Evolutionary conservation across 1,140 invertebrate species (phyloP), one percentile per base, ranked within the genome.

Genomic region (Metaphire vulgaris): DNA sequence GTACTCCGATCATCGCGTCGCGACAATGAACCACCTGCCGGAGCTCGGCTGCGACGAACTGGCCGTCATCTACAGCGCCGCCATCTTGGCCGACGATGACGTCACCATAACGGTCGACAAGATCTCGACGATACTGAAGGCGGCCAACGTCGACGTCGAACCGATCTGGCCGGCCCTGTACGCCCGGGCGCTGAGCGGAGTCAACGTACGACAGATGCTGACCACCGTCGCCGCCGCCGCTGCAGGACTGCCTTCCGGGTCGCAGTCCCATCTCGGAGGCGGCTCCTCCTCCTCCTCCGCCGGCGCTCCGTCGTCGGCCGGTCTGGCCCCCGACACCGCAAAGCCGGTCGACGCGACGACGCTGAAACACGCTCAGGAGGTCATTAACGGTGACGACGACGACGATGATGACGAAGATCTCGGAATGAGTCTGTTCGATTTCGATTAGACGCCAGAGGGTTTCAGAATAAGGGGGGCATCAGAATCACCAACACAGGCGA

Each of bases 41-140:
- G 41, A 56, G 41, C 41, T 56, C 6, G 21, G 41, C 41, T 6
- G 6, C 41, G 41, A 56, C 41, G 41, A 56, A 56, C 41, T 56
- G 41, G 41, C 41, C 41, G 41, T 56, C 41, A 56, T 56, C 41
- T 56, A 56, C 69, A 29, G 1, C 84, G 83, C 75, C 66, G 83
- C 28, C 83, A 69, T 75, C 31, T 21, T 75, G 66, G 28, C 68
- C 21, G 69, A 79, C 74, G 21, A 77, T 75, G 14, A 77, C 12
- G 31, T 32, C 41, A 2, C 30, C 2, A 78, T 77, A n/a, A 26
- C 26, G 15, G 31, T 21, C 29, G 26, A 32, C 29, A 69, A 77
- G 64, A 69, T 26, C 26, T 16, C 34, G 67, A 69, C 67, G 6
- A 6, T 33, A 74, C 14, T 75, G 30, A 75, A 75, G 69, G 71